phyloP scores from a whole-genome alignment of 2,797 vertebrate species.

The Ibycter americanus region DNA sequence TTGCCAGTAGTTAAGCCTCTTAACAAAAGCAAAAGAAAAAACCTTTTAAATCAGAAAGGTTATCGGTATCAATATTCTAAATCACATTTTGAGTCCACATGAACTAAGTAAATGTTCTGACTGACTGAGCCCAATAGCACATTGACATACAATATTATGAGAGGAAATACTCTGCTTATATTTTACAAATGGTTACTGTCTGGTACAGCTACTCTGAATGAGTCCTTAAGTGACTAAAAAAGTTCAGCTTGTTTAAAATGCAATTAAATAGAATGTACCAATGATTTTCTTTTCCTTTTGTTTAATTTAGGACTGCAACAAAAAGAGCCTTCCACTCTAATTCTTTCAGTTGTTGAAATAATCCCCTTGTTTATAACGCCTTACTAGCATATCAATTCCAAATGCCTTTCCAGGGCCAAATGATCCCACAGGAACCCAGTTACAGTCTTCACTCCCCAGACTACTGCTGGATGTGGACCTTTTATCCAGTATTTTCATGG shows the following conservation, averaged over 20 bases:
- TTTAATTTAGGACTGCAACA: background rate
- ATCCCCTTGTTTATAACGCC: background rate
- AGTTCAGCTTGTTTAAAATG: background rate
- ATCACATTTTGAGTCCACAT: background rate
- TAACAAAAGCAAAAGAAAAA: background rate
- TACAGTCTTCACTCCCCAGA: background rate
- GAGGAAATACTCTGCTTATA: background rate
- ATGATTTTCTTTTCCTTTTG: background rate
- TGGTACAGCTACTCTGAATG: background rate
- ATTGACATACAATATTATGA: background rate
- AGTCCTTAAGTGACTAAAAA: background rate
- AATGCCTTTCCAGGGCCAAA: background rate
- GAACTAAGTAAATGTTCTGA: background rate
- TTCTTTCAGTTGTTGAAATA: background rate
- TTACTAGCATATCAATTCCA: background rate
- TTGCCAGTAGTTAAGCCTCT: background rate
- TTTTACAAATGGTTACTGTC: background rate
- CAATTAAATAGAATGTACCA: background rate
- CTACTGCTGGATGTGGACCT: rapidly evolving
- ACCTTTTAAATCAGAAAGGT: background rate
- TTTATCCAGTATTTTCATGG: background rate
- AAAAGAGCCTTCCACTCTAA: background rate
- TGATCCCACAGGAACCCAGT: background rate
- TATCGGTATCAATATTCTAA: background rate
- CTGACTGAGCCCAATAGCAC: background rate